Evolutionary conservation across 2,797 vertebrate genomes (phyloP).

Genomic region (Pangasius djambal): DNA sequence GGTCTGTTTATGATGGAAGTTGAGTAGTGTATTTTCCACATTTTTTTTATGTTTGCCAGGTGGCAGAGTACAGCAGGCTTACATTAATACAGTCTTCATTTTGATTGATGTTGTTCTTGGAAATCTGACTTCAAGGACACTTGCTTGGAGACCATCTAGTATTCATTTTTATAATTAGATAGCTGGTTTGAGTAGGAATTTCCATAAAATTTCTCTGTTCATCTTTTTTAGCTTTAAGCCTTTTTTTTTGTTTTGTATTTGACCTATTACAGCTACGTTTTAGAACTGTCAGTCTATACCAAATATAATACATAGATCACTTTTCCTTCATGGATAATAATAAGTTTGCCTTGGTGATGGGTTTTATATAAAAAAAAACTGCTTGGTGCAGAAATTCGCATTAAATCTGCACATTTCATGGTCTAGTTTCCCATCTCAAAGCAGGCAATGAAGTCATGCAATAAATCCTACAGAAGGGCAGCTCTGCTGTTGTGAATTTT

Average conservation of each 20-base stretch:
- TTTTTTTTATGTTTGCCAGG: conserved; percentile 54
- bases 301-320: background rate
- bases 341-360: conserved; percentile 19
- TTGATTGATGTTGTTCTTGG: conserved; percentile 62
- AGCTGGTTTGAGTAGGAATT: conserved; percentile 51
- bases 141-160: conserved; percentile 21
- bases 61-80: conserved; percentile 68
- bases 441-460: conserved; percentile 15
- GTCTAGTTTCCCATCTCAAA: conserved; percentile 32
- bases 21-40: conserved; percentile 64
- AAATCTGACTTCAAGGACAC: conserved; percentile 44
- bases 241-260: background rate
- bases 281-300: background rate
- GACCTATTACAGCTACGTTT: background rate
- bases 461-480: conserved; percentile 54
- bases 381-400: background rate
- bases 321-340: background rate
- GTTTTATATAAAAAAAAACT: background rate
- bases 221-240: background rate
- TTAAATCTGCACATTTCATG: conserved; percentile 36
- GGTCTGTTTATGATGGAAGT: conserved; percentile 54
- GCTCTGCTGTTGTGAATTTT: conserved; percentile 55
- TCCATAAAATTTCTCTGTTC: background rate
- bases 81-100: conserved; percentile 64
- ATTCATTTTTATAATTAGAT: conserved; percentile 8